Conservation (phyloP, 1,140 invertebrate species). For the Drosophila tropicalis region DNA sequence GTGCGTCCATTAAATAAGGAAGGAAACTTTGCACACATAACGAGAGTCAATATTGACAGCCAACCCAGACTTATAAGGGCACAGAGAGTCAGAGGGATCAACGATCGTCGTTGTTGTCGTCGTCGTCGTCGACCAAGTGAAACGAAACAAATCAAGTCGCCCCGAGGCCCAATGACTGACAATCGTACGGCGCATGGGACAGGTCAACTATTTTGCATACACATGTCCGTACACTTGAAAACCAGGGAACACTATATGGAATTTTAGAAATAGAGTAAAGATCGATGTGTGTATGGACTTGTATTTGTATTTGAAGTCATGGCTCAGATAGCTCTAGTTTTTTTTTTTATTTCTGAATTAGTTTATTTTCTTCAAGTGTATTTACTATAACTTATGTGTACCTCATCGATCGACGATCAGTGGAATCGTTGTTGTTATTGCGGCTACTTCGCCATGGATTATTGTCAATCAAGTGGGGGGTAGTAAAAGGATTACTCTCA, state of each 20-base stretch:
- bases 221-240: conserved; percentile 16
- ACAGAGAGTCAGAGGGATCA: conserved; percentile 46
- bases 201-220: conserved; percentile 83
- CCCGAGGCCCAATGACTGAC: conserved; percentile 76
- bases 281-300: too few relatives aligned
- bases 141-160: conserved; percentile 81
- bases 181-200: conserved; percentile 77
- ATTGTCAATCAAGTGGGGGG: conserved; percentile 79
- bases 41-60: conserved; percentile 79
- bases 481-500: conserved; percentile 73
- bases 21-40: conserved; percentile 79
- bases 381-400: conserved; percentile 77
- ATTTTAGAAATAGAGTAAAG: too few relatives aligned
- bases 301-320: too few relatives aligned
- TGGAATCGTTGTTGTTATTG: conserved; percentile 25
- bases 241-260: too few relatives aligned
- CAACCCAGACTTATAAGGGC: conserved; percentile 79
- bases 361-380: conserved; percentile 2
- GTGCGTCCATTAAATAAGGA: conserved; percentile 81
- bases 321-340: too few relatives aligned
- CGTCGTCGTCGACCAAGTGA: conserved; percentile 66
- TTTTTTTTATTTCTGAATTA: background rate
- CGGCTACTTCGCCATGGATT: conserved; percentile 78
- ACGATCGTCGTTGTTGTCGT: conserved; percentile 30
- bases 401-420: conserved; percentile 63